Percentiles rank a stretch among this genome's conserved stretches.
Evolutionary conservation across 2,113 vertebrate species (phyloP).

Genomic region (Petroica traversi): DNA sequence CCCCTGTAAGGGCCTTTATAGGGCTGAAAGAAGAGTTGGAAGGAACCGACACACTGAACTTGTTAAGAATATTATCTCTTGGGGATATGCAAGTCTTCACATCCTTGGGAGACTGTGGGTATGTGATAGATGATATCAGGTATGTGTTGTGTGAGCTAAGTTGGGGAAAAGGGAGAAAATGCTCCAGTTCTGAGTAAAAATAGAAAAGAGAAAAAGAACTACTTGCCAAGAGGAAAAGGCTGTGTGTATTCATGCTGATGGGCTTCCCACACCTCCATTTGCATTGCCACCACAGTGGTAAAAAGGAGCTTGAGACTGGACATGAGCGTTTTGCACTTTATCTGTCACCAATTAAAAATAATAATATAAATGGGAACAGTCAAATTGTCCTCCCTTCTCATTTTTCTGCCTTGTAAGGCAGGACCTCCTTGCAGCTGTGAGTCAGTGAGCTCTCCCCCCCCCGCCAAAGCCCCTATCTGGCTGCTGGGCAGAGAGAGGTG

Average conservation of each 20-base stretch:
- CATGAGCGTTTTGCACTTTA: neutral
- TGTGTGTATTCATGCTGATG: neutral
- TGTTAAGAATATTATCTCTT: neutral
- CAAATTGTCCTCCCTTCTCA: neutral
- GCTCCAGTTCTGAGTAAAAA: neutral
- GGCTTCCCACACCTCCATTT: neutral
- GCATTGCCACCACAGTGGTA: neutral
- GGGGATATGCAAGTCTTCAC: neutral
- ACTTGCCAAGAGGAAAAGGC: neutral
- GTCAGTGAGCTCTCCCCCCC: neutral
- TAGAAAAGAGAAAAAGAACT: neutral
- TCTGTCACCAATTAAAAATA: constrained; percentile 20
- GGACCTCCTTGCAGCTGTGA: neutral
- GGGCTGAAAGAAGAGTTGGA: neutral
- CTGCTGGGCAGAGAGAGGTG: neutral
- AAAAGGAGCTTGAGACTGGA: neutral
- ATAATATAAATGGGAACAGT: neutral
- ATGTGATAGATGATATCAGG: neutral
- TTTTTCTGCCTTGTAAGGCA: neutral
- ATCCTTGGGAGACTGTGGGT: neutral
- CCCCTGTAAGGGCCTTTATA: neutral
- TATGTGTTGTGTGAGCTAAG: neutral
- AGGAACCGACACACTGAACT: neutral
- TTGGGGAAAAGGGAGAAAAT: neutral
- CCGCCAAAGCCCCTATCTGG: neutral